Evolutionary conservation across 2,888 invertebrate genomes (phyloP).

Genomic region (Drosophila buzzatii): DNA sequence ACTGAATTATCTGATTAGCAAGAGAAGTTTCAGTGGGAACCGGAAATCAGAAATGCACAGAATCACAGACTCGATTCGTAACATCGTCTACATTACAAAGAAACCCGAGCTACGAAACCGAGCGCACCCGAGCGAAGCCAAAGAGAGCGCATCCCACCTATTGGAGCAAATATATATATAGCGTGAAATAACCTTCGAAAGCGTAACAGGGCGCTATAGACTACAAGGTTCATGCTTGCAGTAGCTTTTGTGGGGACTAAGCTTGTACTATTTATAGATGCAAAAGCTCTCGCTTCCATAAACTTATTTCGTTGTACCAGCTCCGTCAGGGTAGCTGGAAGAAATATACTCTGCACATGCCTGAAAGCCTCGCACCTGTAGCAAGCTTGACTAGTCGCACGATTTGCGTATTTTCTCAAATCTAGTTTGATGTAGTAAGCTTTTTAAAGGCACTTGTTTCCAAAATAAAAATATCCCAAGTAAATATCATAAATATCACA

Average conservation of each 20-base stretch:
- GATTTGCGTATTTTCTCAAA: background rate
- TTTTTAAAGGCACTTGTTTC: conserved; percentile 6
- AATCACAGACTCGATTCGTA: conserved; percentile 13
- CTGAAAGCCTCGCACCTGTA: background rate
- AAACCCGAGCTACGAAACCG: conserved; percentile 20
- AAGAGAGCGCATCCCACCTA: conserved; percentile 16
- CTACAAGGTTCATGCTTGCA: background rate
- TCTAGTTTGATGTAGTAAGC: conserved; percentile 14
- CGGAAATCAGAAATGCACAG: conserved; percentile 42
- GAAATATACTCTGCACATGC: background rate
- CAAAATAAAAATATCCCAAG: background rate
- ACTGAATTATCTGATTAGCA: conserved; percentile 36
- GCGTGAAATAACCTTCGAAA: conserved; percentile 27
- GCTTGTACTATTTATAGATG: conserved; percentile 2
- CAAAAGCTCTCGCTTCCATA: conserved; percentile 28
- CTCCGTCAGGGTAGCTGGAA: conserved; percentile 21
- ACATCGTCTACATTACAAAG: conserved; percentile 25
- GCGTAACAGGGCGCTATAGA: conserved; percentile 6
- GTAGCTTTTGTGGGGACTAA: conserved; percentile 18
- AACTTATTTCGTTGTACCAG: background rate
- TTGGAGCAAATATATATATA: background rate
- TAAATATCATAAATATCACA: conserved; percentile 15
- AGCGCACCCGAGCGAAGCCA: conserved; percentile 19
- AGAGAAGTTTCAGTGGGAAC: conserved; percentile 33
- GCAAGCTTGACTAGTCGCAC: conserved; percentile 7